Evolutionary conservation across 1,140 invertebrate genomes (phyloP), one percentile per base, ranked within the genome.

Genomic region (Drosophila chauvacae): DNA sequence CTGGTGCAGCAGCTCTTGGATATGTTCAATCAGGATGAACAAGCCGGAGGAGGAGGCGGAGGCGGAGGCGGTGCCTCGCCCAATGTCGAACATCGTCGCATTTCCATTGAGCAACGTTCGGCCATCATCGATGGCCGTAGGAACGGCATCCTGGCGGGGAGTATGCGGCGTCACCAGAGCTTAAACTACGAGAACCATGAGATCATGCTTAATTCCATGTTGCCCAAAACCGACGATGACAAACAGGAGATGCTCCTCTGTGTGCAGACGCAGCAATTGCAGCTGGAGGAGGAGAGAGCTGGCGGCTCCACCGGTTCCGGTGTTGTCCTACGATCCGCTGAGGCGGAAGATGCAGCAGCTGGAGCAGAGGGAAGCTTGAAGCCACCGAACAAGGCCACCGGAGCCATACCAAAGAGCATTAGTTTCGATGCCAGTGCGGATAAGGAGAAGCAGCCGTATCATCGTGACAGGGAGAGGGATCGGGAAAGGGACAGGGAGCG

Each of bases 381-480:
- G 90, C 68, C 73, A 18, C 93, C 94, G 0, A 93, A 88, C 14
- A 93, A 94, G 14, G 96, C 96, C 0, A 97, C 96, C 0, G 97
- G 97, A 7, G 96, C 97, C 1, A 98, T 98, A 90, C 97, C 97
- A 9, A 98, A 98, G 93, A 97, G 97, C 80, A 98, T 98, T 74
- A 97, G 96, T 86, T 98, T 98, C 87, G 97, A 98, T 93, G 97
- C 97, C 92, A 97, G 96, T 5, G 97, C 97, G 2, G 96, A 98
- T 84, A 96, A 97, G 73, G 76, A 86, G 28, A 80, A 85, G 50
- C 76, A 79, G 47, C 74, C 69, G 2, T 59, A 39, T 6, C 71
- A 79, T 20, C 77, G 47, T 3, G 44, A 65, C 39, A 39, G 42
- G 18, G 53, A 73, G 1, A 30, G 73, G 7, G 57, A 74, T 9